Evolutionary conservation across 2,888 invertebrate species (phyloP), one percentile per base, ranked within the genome.

Genomic region (Hydroisotoma schaefferi): DNA sequence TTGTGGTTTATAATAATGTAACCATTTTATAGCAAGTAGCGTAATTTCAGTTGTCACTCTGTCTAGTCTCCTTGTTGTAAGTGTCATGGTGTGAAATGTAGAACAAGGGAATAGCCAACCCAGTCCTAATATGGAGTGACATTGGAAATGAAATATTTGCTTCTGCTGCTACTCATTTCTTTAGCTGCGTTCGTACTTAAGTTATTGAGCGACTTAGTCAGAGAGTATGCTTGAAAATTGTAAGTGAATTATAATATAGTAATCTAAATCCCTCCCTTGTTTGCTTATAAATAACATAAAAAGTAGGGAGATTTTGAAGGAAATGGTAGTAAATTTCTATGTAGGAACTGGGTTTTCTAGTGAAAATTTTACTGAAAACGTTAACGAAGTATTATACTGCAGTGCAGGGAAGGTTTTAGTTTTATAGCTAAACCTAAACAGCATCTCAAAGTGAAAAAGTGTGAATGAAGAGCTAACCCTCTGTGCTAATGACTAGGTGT

Each of bases 61-160:
- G n/a, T n/a, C n/a, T n/a, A n/a, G n/a, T n/a, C n/a, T n/a, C n/a
- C n/a, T n/a, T n/a, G n/a, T n/a, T n/a, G n/a, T n/a, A n/a, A 26
- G 20, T 26, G 49, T 38, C 38, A 33, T 40, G 40, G 53, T 53
- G 53, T 53, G 53, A 53, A 40, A 53, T 53, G 53, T 53, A 26
- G 40, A 53, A 53, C 53, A 53, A 40, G 20, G 25, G 40, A 40
- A 40, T 4, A 8, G n/a, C 15, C 33, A 33, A 6, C 33, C 33
- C 15, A 15, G 43, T 46, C 25, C 25, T 23, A 18, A 46, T 23
- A 46, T 23, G 46, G 46, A 23, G 23, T 40, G 23, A 46, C 46
- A 46, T 46, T 46, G 46, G 46, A 23, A 25, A 40, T 46, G 46
- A 46, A 46, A 46, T 46, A 46, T 46, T 15, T 40, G 40, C 40